Evolutionary conservation across 1,140 invertebrate species (phyloP).

Genomic region (Brachionus koreanus): DNA sequence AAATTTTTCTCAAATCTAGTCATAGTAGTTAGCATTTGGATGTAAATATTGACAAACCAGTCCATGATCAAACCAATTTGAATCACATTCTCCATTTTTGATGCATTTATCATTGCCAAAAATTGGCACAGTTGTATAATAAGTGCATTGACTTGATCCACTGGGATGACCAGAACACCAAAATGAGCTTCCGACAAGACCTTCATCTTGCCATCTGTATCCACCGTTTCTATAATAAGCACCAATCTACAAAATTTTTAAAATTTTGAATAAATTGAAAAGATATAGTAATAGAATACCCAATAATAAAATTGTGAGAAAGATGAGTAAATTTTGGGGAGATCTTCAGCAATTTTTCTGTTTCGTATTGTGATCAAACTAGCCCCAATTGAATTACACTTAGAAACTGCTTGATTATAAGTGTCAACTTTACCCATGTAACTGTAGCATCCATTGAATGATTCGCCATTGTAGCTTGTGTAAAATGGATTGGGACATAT

Average conservation of each 20-base stretch:
- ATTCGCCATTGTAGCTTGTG: background rate
- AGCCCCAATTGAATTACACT: background rate
- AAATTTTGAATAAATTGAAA: background rate
- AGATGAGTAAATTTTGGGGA: background rate
- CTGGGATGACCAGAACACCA: background rate
- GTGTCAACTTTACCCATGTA: background rate
- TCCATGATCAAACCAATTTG: slow-evolving; percentile 7
- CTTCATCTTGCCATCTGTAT: background rate
- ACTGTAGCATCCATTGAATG: background rate
- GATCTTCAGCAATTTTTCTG: slow-evolving; percentile 6
- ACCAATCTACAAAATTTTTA: background rate
- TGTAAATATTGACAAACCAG: slow-evolving; percentile 15
- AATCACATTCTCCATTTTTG: background rate
- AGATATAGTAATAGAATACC: background rate
- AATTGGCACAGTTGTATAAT: background rate
- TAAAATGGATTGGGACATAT: background rate
- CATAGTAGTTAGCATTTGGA: background rate
- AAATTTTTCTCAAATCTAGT: background rate
- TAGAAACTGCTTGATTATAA: background rate
- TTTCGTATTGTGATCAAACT: background rate
- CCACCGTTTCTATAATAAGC: background rate
- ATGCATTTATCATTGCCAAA: slow-evolving; percentile 1
- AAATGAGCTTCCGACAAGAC: background rate
- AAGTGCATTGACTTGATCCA: background rate
- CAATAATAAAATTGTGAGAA: background rate